A percentile compares a stretch with the other conserved stretches of the same genome.
Evolutionary conservation across 1,140 invertebrate genomes (phyloP).

Genomic region (Samia ricini): DNA sequence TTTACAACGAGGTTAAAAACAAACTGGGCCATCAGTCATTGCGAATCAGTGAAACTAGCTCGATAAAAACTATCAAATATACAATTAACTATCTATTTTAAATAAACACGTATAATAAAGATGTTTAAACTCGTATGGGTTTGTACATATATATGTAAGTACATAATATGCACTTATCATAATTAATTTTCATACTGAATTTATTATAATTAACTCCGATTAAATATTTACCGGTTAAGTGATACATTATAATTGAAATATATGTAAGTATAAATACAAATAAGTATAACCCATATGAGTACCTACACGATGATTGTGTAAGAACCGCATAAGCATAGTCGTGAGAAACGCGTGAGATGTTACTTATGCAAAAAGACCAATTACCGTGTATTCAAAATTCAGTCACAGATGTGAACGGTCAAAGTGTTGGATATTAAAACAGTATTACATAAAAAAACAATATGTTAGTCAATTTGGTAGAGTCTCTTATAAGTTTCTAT

Average conservation of each 20-base stretch:
- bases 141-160: no score
- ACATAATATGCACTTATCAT: no score
- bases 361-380: not conserved
- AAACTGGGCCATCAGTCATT: not conserved
- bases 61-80: constrained; percentile 3
- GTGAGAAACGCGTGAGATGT: no score
- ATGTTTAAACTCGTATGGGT: no score
- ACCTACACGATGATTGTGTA: not conserved
- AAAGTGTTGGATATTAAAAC: not conserved
- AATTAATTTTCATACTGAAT: no score
- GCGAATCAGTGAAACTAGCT: not conserved
- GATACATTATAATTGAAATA: not conserved
- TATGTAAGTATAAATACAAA: not conserved
- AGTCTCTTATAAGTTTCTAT: not conserved
- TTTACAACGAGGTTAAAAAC: constrained; percentile 1
- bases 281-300: not conserved
- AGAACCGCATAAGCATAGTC: not conserved
- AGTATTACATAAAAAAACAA: not conserved
- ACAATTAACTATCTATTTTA: not conserved
- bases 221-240: not conserved
- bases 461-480: not conserved
- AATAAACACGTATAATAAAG: not conserved
- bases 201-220: not conserved
- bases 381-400: not conserved
- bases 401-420: not conserved